phyloP scores from a whole-genome alignment of 2,113 vertebrate genomes.

The Lepidothrix coronata region DNA sequence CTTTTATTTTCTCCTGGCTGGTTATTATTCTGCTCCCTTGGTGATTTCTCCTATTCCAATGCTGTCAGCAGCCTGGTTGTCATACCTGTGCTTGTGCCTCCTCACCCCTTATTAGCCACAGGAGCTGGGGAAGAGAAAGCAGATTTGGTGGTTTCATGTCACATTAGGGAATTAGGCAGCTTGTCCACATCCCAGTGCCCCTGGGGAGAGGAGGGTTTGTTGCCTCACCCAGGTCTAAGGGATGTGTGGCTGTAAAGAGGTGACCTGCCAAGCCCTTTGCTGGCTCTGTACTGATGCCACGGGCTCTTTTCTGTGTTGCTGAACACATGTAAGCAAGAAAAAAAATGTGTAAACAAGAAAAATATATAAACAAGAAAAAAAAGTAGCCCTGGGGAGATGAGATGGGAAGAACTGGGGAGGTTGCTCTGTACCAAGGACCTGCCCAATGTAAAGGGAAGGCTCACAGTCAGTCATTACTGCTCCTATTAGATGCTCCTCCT shows the following conservation, averaged over 20 bases:
- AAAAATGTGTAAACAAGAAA: background rate
- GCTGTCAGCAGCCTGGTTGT: background rate
- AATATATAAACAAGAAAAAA: background rate
- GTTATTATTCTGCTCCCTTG: slow-evolving; percentile 19
- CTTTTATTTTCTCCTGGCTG: background rate
- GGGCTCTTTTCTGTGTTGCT: background rate
- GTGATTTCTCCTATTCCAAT: background rate
- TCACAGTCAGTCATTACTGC: background rate
- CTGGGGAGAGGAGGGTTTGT: background rate
- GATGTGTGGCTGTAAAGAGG: background rate
- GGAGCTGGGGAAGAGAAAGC: background rate
- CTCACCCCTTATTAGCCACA: background rate
- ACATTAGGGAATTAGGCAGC: background rate
- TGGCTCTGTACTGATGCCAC: background rate
- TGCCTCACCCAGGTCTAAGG: background rate
- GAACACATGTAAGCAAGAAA: background rate
- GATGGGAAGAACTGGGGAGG: background rate
- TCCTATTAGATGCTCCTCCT: background rate
- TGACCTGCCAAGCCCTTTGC: background rate
- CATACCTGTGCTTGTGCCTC: background rate
- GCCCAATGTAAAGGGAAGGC: background rate
- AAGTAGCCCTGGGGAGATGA: background rate
- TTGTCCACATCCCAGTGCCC: background rate
- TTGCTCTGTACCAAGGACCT: background rate
- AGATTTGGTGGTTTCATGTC: background rate